Percentiles rank a stretch among this genome's conserved stretches.
phyloP scores from a whole-genome alignment of 2,113 vertebrate genomes.

The Deroptyus accipitrinus region DNA sequence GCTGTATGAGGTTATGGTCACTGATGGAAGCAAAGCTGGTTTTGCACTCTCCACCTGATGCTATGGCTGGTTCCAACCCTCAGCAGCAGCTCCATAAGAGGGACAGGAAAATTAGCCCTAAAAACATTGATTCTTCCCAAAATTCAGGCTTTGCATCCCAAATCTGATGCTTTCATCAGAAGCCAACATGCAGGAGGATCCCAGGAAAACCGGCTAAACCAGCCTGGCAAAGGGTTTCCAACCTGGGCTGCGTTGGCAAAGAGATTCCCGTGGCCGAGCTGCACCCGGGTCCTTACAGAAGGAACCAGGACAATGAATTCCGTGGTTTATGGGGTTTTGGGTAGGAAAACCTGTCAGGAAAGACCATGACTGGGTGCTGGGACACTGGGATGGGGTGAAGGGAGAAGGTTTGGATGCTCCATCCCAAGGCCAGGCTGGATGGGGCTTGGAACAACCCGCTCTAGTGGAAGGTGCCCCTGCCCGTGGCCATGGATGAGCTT shows the following conservation, averaged over 20 bases:
- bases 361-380: neutral
- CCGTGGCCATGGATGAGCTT: neutral
- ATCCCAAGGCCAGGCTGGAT: neutral
- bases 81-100: accelerated
- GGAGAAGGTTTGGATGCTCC: neutral
- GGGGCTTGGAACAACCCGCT: neutral
- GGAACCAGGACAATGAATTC: neutral
- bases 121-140: neutral
- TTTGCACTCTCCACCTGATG: neutral
- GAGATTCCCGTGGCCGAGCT: too few species aligned
- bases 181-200: neutral
- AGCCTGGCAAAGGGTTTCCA: neutral
- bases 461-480: neutral
- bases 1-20: neutral
- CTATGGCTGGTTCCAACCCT: neutral
- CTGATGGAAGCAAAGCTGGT: accelerated
- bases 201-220: neutral
- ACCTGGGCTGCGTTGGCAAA: neutral
- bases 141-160: neutral
- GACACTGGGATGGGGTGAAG: neutral
- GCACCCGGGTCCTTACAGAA: neutral
- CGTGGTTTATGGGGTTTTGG: neutral
- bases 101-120: too few species aligned
- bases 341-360: neutral
- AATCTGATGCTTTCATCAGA: neutral